These are phyloP conservation scores for Seriola rivoliana DNA, from an alignment of 2,113 vertebrate species.

Conservation along the genomic window DNA sequence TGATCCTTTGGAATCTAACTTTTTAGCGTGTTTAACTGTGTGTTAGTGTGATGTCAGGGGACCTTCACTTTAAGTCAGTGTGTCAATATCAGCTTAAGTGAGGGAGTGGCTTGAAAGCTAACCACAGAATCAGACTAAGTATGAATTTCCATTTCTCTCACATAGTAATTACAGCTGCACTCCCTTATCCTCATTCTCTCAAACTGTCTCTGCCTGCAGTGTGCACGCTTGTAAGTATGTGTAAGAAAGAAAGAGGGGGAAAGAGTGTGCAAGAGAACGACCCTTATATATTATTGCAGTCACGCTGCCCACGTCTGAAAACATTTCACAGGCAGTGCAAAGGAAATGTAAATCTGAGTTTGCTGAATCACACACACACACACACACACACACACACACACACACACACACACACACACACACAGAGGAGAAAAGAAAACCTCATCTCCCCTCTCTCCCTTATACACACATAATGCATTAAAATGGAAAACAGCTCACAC, in stretches of 20 bases:
- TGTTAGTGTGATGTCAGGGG: constrained; percentile 43
- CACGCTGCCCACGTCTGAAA: constrained; percentile 83
- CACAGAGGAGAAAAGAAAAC: constrained; percentile 45
- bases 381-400: constrained; percentile 16
- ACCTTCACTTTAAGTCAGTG: constrained; percentile 65
- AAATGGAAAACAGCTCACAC: constrained; percentile 86
- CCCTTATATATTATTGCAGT: constrained; percentile 84
- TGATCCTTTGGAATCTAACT: constrained; percentile 44
- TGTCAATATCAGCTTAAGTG: constrained; percentile 73
- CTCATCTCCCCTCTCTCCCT: constrained; percentile 76
- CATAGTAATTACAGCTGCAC: constrained; percentile 73
- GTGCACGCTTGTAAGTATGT: constrained; percentile 58
- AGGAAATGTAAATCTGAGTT: constrained; percentile 83
- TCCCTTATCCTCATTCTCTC: constrained; percentile 61
- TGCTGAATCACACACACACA: constrained; percentile 67
- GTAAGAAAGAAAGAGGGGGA: constrained; percentile 37
- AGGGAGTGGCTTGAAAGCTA: constrained; percentile 72
- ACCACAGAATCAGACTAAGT: constrained; percentile 70
- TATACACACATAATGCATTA: constrained; percentile 85
- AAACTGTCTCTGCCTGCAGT: constrained; percentile 55
- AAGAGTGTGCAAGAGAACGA: constrained; percentile 35
- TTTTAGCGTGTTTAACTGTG: constrained; percentile 49
- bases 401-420: constrained; percentile 28
- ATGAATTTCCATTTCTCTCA: constrained; percentile 79
- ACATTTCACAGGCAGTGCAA: constrained; percentile 80